Conservation (phyloP, 2,888 invertebrate species). For the Pantelozetes paolii region DNA sequence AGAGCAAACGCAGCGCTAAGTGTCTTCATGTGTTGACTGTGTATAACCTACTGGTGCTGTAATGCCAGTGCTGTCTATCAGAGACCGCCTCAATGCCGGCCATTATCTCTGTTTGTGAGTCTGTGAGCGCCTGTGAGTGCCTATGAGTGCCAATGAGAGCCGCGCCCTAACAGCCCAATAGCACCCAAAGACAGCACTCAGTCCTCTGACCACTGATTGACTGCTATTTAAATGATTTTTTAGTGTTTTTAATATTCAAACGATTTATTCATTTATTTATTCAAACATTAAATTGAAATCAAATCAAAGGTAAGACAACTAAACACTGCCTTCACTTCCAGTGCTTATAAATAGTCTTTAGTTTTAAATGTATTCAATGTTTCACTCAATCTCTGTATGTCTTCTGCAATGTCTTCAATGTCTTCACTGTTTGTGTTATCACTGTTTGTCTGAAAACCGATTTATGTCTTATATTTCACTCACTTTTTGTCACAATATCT, state of each 20-base stretch:
- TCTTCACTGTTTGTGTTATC: no score
- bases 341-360: background rate
- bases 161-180: constrained; percentile 4
- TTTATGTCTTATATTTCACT: no score
- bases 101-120: constrained; percentile 21
- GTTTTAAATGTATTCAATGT: background rate
- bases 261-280: background rate
- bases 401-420: background rate
- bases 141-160: background rate
- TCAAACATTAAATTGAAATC: background rate
- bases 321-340: background rate
- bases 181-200: background rate
- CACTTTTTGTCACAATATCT: no score
- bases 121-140: background rate
- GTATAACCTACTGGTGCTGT: background rate
- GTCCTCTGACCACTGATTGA: background rate
- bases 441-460: no score
- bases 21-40: no score
- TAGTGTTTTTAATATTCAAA: no score
- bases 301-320: background rate
- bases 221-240: background rate
- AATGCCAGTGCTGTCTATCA: background rate
- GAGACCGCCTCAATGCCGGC: constrained; percentile 35
- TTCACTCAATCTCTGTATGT: background rate
- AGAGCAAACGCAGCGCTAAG: no score